Base-by-base conservation (phyloP, 2,888 invertebrate species). In the Lochmaea capreae region DNA sequence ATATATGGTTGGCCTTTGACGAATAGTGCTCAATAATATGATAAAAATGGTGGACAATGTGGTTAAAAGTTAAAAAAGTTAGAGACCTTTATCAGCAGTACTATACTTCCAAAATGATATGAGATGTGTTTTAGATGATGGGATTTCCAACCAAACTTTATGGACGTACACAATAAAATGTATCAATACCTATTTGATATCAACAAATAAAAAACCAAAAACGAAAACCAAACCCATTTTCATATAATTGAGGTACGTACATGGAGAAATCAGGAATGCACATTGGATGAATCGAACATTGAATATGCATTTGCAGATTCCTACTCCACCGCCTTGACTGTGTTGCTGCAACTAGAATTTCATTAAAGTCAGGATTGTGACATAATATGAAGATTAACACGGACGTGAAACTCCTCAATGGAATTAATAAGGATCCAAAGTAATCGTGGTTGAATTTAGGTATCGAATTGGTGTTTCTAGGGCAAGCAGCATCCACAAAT, bases 291-390 rank as follows among this genome's bases (percentile, higher is more conserved):
- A 33, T 33, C 33, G 62, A 57, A 54, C 63, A 69, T 49, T 63
- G 65, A 58, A 70, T 63, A 70, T 57, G 63, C 57, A 70, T 52
- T 70, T 57, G 70, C 70, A 65, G 65, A 65, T 65, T 57, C 70
- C 70, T 46, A 26, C 12, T 39, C 54, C 12, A 16, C 54, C 33
- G 14, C n/a, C 46, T 67, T 59, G 67, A 67, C 59, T 57, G 57
- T 57, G 63, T 46, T 63, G 18, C 43, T 57, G 65, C 58, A 42
- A 33, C 26, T 57, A 65, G 58, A 71, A 71, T 57, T 71, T 71
- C 65, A 71, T 71, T 65, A 65, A 71, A 65, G 46, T 26, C 10
- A 33, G 65, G 65, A 65, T 58, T 54, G 52, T 33, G 49, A 62
- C 61, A 61, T 68, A 68, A 49, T 33, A 62, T 39, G 61, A 46